Conservation (phyloP, 2,113 vertebrate genomes). For the Megaleporinus macrocephalus region DNA sequence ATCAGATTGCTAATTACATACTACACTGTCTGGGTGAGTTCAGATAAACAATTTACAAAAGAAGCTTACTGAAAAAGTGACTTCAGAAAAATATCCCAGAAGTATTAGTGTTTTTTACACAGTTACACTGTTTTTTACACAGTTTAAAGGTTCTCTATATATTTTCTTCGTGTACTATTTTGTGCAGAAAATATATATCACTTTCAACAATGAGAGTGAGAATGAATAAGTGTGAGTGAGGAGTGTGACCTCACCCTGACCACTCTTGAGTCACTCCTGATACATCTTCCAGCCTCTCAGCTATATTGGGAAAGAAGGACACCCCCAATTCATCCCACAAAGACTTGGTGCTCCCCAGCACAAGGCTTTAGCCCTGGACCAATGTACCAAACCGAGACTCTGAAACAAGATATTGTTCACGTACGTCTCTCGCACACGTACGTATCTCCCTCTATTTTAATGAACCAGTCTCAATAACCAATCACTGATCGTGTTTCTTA, state of each 20-base stretch:
- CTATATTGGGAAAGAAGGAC: constrained; percentile 75
- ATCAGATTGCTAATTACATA: no score
- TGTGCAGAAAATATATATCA: no score
- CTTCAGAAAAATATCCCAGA: no score
- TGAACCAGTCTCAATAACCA: neutral
- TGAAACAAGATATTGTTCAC: neutral
- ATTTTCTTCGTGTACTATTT: neutral
- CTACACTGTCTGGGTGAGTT: no score
- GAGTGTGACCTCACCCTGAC: neutral
- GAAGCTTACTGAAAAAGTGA: no score
- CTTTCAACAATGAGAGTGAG: no score
- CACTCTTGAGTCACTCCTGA: constrained; percentile 30
- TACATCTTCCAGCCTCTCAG: constrained; percentile 55
- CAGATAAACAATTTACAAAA: no score
- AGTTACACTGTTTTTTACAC: no score
- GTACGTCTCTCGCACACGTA: neutral
- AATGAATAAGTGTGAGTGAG: neutral
- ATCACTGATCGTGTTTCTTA: no score
- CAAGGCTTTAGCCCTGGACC: neutral
- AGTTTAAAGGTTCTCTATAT: no score
- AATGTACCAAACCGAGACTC: neutral
- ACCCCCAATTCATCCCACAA: constrained; percentile 50
- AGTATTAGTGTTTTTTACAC: no score
- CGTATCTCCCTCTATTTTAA: neutral
- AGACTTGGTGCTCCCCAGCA: neutral